These are phyloP conservation scores for Hirundichthys speculiger DNA, from an alignment of 2,113 vertebrate species.

Conservation along the genomic window DNA sequence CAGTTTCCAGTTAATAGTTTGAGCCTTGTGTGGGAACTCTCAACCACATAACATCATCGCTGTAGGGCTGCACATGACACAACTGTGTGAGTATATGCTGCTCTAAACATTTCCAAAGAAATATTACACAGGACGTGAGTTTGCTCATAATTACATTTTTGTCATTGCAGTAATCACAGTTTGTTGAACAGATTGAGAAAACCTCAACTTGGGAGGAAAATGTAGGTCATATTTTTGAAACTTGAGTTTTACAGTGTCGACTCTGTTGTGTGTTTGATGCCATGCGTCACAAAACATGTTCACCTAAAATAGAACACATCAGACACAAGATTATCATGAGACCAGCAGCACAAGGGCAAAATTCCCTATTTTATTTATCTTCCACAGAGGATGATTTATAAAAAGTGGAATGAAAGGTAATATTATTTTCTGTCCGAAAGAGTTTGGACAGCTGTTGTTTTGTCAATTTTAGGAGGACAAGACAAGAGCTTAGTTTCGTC, in stretches of 20 bases:
- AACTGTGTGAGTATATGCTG: neutral
- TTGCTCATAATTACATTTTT: neutral
- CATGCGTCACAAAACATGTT: slow-evolving; percentile 15
- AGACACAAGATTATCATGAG: slow-evolving; percentile 43
- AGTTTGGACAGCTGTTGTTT: no score
- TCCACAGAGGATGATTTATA: neutral
- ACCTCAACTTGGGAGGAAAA: no score
- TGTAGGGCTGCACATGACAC: neutral
- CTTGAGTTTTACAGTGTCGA: neutral
- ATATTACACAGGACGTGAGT: neutral
- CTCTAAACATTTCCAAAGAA: neutral
- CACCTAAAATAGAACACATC: slow-evolving; percentile 44
- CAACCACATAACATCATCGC: slow-evolving; percentile 11
- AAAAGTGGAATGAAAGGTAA: no score
- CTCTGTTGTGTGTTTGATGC: neutral
- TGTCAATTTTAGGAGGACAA: neutral
- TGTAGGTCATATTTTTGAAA: neutral
- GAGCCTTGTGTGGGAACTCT: neutral
- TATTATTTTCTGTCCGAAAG: no score
- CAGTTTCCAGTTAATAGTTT: neutral
- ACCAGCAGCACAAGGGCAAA: neutral
- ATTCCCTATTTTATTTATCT: neutral
- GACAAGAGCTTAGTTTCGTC: neutral
- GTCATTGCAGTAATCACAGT: neutral
- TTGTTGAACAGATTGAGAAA: neutral